These are phyloP conservation scores for Luscinia luscinia DNA, from an alignment of 2,797 vertebrate genomes.

Conservation along the genomic window DNA sequence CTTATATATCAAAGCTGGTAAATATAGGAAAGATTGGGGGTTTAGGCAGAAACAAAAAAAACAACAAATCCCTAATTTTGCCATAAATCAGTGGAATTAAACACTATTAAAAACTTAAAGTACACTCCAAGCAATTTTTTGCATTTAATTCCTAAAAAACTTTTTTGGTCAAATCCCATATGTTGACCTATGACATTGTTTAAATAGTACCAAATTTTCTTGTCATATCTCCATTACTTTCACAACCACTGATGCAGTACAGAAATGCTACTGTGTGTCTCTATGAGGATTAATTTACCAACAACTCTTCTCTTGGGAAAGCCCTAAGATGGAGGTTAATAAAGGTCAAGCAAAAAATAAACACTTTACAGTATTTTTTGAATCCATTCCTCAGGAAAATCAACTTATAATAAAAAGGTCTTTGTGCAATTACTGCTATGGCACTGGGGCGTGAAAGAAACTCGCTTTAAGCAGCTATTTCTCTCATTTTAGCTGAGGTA, in stretches of 20 bases:
- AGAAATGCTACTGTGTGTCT: slow-evolving; percentile 82
- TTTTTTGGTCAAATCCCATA: slow-evolving; percentile 72
- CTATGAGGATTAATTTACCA: slow-evolving; percentile 88
- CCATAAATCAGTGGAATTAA: slow-evolving; percentile 38
- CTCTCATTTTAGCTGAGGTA: slow-evolving; percentile 90
- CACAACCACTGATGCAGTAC: slow-evolving; percentile 79
- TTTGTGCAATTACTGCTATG: slow-evolving; percentile 95
- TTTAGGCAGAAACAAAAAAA: slow-evolving; percentile 44
- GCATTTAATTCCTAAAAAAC: slow-evolving; percentile 70
- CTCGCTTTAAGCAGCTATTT: slow-evolving; percentile 86
- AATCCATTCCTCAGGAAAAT: slow-evolving; percentile 97
- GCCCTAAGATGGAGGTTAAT: slow-evolving; percentile 94
- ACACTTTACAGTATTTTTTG: slow-evolving; percentile 96
- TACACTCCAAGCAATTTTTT: slow-evolving; percentile 52
- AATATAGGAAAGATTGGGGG: background rate
- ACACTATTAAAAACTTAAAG: slow-evolving; percentile 63
- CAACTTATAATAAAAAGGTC: slow-evolving; percentile 96
- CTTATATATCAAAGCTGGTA: slow-evolving; percentile 43
- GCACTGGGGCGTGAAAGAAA: slow-evolving; percentile 97
- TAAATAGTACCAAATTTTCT: slow-evolving; percentile 84
- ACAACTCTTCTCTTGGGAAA: slow-evolving; percentile 87
- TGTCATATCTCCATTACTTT: slow-evolving; percentile 86
- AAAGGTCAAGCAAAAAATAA: slow-evolving; percentile 98
- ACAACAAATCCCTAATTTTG: background rate
- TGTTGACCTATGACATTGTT: slow-evolving; percentile 77